Evolutionary conservation across 2,113 vertebrate species (phyloP), one percentile per base, ranked within the genome.

Genomic region (Sterrhoptilus dennistouni): DNA sequence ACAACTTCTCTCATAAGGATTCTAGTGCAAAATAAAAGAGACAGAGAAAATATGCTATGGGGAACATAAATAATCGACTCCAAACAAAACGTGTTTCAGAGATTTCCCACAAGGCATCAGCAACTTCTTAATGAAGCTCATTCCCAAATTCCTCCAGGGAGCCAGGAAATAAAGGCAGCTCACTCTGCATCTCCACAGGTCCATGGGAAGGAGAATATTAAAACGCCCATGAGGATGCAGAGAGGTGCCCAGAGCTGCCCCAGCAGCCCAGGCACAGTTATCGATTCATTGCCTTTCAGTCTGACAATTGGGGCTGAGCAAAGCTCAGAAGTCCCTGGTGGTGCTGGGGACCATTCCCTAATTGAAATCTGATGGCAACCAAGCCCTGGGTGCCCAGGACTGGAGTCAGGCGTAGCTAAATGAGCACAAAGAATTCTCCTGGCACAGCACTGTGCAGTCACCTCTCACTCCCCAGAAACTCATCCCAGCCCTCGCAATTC

Each of bases 61-160:
- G 95, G 83, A 81, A 95, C 86, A 89, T 27, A 56, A 74, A 92
- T 86, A 88, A 95, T 90, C 38, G 7, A 96, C 93, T 94, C 86
- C 86, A 94, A 96, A 90, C 57, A 81, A 89, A 95, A 89, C 84
- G 86, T 78, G 76, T 77, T 92, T 53, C 85, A 81, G 76, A 90
- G 71, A 96, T 96, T 94, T 96, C 96, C 95, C 93, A 71, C 44
- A 92, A 96, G 88, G 69, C 86, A 84, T 24, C 76, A 50, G 72
- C 72, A 90, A 29, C 92, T 95, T 75, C 93, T 92, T 78, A 75
- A 81, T 90, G 83, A 69, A 89, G 76, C 66, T 93, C 83, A 89
- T 95, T 94, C 93, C 74, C 76, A 81, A 38, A 78, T 49, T 95
- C 76, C 95, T 93, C 86, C 52, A 52, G 92, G 83, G 90, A 84